Percentiles rank a stretch among this genome's conserved stretches.
Conservation (phyloP, 2,888 invertebrate genomes). For the Trachelus iudaicus region DNA sequence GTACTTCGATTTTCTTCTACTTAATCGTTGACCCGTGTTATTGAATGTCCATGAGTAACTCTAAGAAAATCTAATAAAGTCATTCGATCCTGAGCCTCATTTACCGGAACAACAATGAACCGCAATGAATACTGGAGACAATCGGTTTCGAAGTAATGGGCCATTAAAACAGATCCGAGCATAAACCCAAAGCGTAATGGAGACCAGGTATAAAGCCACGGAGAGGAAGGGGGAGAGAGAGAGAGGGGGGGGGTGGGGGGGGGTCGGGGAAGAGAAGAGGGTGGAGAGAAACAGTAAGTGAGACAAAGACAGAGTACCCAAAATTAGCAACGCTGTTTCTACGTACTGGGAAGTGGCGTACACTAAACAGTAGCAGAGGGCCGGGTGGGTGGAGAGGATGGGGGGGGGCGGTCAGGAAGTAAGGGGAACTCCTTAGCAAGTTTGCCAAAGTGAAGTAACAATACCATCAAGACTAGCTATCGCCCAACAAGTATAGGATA, state of each 20-base stretch:
- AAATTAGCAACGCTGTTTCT: background rate
- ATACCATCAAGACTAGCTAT: background rate
- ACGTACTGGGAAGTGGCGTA: background rate
- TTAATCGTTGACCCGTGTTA: background rate
- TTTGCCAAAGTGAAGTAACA: background rate
- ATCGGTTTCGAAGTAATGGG: slow-evolving; percentile 5
- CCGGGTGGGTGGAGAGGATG: no score
- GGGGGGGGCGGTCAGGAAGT: no score
- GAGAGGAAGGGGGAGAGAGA: no score
- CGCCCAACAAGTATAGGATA: background rate
- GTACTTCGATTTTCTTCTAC: background rate
- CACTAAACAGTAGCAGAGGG: no score
- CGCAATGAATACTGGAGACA: slow-evolving; percentile 1
- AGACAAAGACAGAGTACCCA: background rate
- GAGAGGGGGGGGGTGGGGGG: no score
- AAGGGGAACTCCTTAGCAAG: background rate
- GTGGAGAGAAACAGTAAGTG: background rate
- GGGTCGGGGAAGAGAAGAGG: no score
- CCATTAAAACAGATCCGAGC: background rate
- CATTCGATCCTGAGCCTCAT: background rate
- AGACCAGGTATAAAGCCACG: background rate
- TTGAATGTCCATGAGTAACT: background rate
- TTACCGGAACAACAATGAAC: background rate
- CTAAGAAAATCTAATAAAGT: background rate
- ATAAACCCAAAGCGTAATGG: background rate